Evolutionary conservation across 2,888 invertebrate genomes (phyloP), one percentile per base, ranked within the genome.

Genomic region (Synergus umbraculus): DNA sequence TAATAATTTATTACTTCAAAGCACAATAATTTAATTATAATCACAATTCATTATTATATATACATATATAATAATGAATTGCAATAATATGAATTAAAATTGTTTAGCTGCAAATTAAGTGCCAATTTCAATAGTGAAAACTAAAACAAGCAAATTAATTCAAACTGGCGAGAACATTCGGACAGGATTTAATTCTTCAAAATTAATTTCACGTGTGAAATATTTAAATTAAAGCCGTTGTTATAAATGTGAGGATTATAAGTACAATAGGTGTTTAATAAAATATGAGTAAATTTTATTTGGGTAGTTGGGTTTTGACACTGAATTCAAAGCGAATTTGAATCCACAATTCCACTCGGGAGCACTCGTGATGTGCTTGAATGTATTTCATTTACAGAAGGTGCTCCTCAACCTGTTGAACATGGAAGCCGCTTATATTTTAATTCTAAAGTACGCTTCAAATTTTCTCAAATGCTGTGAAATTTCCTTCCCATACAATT

Each of bases 371-470:
- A 66, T 66, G 41, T n/a, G 8, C 18, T n/a, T 43, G 43, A 66
- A 4, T 65, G n/a, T 29, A 66, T 66, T 43, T 66, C 41, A 66
- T 66, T 66, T 43, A 66, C 66, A 43, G 49, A 15, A 49, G 43
- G n/a, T 66, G 43, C 18, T 43, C 18, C 10, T 18, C 66, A 44
- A 66, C 66, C 43, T 66, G 66, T 66, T 66, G 66, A 66, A 43
- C 66, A 66, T 18, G 43, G 9, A 66, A n/a, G 18, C 15, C 43
- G n/a, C 2, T 66, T 66, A 44, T 41, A 43, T 43, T 43, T 43
- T 10, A 65, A 41, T 13, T 37, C n/a, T 13, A 65, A 65, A 65
- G 65, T 37, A 41, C 7, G 8, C 15, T 41, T 65, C 7, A 15
- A 65, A 65, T 65, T 64, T 13, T 37, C 37, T 13, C 64, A 37